phyloP scores from a whole-genome alignment of 2,888 invertebrate species.

The Ichneumon xanthorius region DNA sequence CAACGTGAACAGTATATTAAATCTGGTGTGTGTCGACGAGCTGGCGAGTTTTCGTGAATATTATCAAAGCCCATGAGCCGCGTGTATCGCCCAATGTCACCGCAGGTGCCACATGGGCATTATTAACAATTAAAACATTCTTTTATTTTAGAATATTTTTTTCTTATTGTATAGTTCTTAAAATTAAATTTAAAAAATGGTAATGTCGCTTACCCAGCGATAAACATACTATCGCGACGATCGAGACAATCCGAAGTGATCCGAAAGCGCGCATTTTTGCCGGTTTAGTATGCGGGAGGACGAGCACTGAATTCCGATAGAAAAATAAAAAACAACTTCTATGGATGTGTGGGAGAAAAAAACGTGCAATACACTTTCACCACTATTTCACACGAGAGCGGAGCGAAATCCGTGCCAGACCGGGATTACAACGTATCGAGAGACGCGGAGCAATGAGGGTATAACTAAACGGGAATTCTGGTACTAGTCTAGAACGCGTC shows the following conservation, averaged over 20 bases:
- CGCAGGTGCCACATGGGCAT: not conserved
- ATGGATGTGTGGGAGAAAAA: not conserved
- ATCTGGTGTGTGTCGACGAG: not conserved
- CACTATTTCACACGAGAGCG: conserved; percentile 13
- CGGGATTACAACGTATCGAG: not conserved
- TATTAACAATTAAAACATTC: not conserved
- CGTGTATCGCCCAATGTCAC: not conserved
- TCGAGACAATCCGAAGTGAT: conserved; percentile 53
- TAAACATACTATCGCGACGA: conserved; percentile 54
- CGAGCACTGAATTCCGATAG: conserved; percentile 53
- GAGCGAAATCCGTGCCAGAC: not conserved
- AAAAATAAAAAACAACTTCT: not conserved
- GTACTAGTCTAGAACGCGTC: conserved; percentile 11
- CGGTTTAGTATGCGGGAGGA: not conserved
- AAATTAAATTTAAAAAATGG: not conserved
- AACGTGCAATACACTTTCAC: conserved; percentile 27
- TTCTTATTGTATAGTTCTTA: not conserved
- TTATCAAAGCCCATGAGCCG: not conserved
- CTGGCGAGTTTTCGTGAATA: conserved; percentile 4
- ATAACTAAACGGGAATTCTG: conserved; percentile 5
- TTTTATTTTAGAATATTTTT: not conserved
- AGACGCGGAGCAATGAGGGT: not conserved
- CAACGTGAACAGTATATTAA: not conserved
- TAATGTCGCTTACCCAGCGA: conserved; percentile 55
- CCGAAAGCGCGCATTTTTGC: conserved; percentile 57